Evolutionary conservation across 2,888 invertebrate genomes (phyloP), one percentile per base, ranked within the genome.

Genomic region (Synergus itoensis): DNA sequence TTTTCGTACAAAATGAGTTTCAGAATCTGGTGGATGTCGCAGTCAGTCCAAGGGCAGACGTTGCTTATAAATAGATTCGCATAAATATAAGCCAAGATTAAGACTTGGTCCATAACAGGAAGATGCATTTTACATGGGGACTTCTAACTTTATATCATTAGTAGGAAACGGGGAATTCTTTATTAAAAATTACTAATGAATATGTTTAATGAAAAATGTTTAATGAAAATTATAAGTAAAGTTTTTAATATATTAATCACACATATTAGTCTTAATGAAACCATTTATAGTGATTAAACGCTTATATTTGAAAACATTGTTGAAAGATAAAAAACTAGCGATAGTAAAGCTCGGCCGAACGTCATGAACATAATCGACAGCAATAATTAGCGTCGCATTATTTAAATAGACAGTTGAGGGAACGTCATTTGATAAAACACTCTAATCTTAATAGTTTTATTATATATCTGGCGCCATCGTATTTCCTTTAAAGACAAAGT

Each of bases 11-110:
- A 69, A 69, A 69, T 69, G 14, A 69, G 21, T 45, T 69, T 69
- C 45, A 69, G 41, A 43, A 69, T 69, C 45, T 69, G 69, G 53
- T 53, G 53, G 53, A 69, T 28, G 45, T 45, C 45, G 69, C 69
- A 69, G 21, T 69, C 28, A 48, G 48, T 69, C 48, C 69, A 69
- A 69, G 69, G 69, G 69, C 69, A 69, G 69, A 69, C 69, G 69
- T 45, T 45, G 28, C 45, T 45, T 69, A 45, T 69, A 69, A 69
- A 69, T 69, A 69, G 69, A 69, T 45, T 48, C 69, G 69, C 69
- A 69, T 69, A 69, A 69, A 69, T 69, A 69, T 69, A 69, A 69
- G 48, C 28, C 69, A 69, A 45, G 69, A 69, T 45, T 69, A 69
- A 69, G 69, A 64, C 64, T 41, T 9, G 16, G 21, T 4, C 36